Conservation (phyloP, 2,113 vertebrate genomes). For the Penelope pileata region DNA sequence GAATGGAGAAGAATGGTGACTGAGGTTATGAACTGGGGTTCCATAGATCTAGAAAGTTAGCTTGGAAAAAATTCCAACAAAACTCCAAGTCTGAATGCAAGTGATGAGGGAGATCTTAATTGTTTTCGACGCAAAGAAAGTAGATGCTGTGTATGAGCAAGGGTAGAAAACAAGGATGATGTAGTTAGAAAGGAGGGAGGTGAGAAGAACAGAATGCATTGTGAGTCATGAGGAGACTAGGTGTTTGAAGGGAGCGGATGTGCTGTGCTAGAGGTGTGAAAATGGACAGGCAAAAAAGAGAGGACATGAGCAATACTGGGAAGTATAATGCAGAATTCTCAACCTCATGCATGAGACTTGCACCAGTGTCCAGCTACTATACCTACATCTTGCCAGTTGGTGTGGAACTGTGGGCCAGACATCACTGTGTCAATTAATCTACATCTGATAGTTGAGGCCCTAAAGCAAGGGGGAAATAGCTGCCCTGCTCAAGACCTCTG, state of each 20-base stretch:
- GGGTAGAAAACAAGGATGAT: not conserved
- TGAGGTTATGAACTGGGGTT: not conserved
- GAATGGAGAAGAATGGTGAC: not conserved
- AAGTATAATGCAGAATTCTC: not conserved
- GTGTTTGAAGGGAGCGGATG: not conserved
- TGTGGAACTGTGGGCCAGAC: not conserved
- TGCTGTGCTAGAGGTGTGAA: not conserved
- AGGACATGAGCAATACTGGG: not conserved
- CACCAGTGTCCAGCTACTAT: not conserved
- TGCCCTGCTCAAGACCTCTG: not conserved
- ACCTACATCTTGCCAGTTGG: not conserved
- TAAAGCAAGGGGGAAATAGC: not conserved
- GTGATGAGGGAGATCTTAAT: not conserved
- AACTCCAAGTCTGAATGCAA: not conserved
- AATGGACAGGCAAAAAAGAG: not conserved
- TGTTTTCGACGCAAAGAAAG: not conserved
- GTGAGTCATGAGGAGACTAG: accelerated
- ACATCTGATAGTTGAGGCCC: not conserved
- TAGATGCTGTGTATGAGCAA: not conserved
- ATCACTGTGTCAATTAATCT: not conserved
- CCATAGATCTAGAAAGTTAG: not conserved
- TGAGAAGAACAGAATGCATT: not conserved
- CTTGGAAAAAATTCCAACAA: not conserved
- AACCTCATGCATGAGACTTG: not conserved
- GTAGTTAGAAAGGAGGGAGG: not conserved